phyloP scores from a whole-genome alignment of 1,140 invertebrate species.

The Drosophila mauritiana region DNA sequence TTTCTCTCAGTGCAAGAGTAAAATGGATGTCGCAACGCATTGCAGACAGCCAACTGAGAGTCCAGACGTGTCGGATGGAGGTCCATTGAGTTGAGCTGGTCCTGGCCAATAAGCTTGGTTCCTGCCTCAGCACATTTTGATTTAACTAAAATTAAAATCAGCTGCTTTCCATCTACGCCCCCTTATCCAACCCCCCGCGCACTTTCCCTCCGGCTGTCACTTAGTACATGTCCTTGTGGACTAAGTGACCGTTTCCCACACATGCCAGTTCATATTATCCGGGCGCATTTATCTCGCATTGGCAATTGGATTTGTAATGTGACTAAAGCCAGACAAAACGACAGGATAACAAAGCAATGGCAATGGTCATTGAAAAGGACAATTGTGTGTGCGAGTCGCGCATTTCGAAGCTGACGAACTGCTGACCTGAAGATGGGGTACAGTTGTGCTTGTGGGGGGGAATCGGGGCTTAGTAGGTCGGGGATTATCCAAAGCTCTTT shows the following conservation, averaged over 20 bases:
- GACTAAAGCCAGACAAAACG: slow-evolving; percentile 47
- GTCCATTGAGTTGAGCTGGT: slow-evolving; percentile 12
- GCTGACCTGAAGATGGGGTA: slow-evolving; percentile 23
- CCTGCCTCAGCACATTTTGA: slow-evolving; percentile 59
- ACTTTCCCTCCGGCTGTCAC: slow-evolving; percentile 23
- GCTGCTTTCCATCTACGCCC: slow-evolving; percentile 8
- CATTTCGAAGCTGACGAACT: slow-evolving; percentile 40
- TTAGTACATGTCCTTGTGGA: slow-evolving; percentile 31
- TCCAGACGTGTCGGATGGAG: slow-evolving; percentile 2
- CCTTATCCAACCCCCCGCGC: not conserved
- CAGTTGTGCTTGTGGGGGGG: not conserved
- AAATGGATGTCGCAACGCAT: slow-evolving; percentile 24
- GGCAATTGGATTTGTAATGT: slow-evolving; percentile 66
- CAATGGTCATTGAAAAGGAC: slow-evolving; percentile 55
- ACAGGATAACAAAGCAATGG: slow-evolving; percentile 51
- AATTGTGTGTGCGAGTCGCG: slow-evolving; percentile 47
- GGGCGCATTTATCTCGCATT: slow-evolving; percentile 68
- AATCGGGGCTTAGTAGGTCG: slow-evolving; percentile 7
- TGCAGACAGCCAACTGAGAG: not conserved
- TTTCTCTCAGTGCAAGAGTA: not conserved
- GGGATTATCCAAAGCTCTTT: slow-evolving; percentile 24
- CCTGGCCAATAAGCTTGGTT: slow-evolving; percentile 18
- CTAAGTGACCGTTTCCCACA: slow-evolving; percentile 54
- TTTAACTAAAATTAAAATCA: slow-evolving; percentile 70
- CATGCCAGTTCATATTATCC: slow-evolving; percentile 57